A percentile compares a stretch with the other conserved stretches of the same genome.
Evolutionary conservation across 2,797 vertebrate genomes (phyloP).

Genomic region (Alca torda): DNA sequence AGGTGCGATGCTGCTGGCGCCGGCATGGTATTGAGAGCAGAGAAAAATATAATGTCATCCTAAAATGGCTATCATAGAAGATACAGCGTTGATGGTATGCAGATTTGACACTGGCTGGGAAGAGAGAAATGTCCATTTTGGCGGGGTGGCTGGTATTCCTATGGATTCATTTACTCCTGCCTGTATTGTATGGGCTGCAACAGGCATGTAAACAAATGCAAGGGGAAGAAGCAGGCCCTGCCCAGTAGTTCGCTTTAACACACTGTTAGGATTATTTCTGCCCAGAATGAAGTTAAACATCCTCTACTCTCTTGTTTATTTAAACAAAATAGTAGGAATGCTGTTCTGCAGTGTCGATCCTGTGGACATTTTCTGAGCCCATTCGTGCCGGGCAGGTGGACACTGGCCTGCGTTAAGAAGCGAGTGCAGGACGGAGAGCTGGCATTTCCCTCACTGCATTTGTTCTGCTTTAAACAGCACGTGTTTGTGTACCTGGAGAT

Average conservation of each 20-base stretch:
- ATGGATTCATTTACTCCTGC: neutral
- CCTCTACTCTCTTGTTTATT: neutral
- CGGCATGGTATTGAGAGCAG: neutral
- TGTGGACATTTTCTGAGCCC: neutral
- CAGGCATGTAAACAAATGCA: neutral
- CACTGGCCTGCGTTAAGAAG: neutral
- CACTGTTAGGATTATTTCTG: neutral
- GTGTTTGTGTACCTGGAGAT: conserved; percentile 88
- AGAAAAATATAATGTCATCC: neutral
- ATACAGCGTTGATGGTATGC: rapidly evolving
- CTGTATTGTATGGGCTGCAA: neutral
- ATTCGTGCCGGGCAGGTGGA: rapidly evolving
- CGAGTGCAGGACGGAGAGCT: neutral
- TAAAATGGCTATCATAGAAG: neutral
- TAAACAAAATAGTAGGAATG: neutral
- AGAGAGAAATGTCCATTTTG: neutral
- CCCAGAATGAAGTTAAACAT: neutral
- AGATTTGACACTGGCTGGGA: neutral
- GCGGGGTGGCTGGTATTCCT: neutral
- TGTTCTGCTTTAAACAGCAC: conserved; percentile 78
- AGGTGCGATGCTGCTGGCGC: neutral
- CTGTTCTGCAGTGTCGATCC: neutral
- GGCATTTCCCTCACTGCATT: neutral
- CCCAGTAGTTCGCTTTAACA: neutral
- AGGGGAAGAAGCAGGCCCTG: neutral